These are phyloP conservation scores for Pelvicachromis taeniatus DNA, from an alignment of 2,113 vertebrate genomes.

Conservation along the genomic window DNA sequence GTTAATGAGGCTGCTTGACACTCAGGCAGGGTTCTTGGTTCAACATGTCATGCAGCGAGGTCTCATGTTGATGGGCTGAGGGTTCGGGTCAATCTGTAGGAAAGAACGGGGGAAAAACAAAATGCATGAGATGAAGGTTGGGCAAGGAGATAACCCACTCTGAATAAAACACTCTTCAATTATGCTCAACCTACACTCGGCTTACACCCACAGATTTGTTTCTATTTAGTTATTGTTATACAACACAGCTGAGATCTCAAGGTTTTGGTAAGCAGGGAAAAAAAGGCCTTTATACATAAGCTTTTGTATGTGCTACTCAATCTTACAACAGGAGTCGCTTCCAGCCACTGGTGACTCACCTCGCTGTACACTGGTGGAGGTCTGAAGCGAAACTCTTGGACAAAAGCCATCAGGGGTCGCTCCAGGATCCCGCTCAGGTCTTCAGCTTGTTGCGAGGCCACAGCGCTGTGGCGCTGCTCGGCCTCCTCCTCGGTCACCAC, in stretches of 20 bases:
- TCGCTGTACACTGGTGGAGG: constrained; percentile 91
- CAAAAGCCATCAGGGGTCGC: constrained; percentile 83
- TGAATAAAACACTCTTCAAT: neutral
- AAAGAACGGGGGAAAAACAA: neutral
- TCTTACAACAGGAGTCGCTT: neutral
- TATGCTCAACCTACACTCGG: neutral
- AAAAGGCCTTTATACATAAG: neutral
- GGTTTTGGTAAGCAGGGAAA: neutral
- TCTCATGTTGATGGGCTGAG: constrained; percentile 69
- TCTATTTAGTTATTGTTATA: neutral
- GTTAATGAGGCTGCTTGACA: constrained; percentile 13
- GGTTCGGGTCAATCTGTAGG: constrained; percentile 90
- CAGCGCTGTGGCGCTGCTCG: constrained; percentile 33
- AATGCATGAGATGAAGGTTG: neutral
- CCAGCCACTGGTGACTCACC: constrained; percentile 69
- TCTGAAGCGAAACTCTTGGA: constrained; percentile 90
- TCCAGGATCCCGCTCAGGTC: constrained; percentile 72
- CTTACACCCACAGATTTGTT: neutral
- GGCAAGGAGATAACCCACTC: neutral
- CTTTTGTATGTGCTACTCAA: neutral
- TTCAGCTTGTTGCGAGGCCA: constrained; percentile 40
- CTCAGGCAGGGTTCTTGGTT: constrained; percentile 40
- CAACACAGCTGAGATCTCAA: neutral
- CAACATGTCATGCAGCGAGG: constrained; percentile 95
- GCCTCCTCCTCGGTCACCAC: constrained; percentile 79